Conservation (phyloP, 2,113 vertebrate genomes). For the Copsychus sechellarum region DNA sequence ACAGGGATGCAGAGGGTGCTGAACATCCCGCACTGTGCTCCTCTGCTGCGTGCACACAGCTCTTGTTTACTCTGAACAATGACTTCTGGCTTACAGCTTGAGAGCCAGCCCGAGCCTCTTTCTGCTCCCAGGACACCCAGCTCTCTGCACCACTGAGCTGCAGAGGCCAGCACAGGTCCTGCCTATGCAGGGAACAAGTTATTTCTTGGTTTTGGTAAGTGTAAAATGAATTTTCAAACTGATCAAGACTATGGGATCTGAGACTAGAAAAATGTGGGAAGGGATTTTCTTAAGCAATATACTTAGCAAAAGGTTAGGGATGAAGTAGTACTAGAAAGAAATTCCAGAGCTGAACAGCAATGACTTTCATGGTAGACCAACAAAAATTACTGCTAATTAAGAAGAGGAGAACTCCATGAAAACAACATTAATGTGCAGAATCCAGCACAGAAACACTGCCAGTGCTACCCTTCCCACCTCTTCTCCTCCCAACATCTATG, state of each 20-base stretch:
- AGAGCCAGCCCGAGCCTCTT: background rate
- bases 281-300: background rate
- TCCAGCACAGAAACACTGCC: background rate
- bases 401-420: background rate
- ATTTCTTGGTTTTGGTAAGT: background rate
- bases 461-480: background rate
- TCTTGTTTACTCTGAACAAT: background rate
- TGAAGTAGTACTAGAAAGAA: background rate
- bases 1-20: background rate
- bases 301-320: background rate
- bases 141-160: background rate
- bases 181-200: background rate
- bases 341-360: background rate
- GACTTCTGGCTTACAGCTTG: background rate
- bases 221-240: background rate
- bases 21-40: background rate
- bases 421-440: background rate
- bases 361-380: background rate
- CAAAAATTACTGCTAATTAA: background rate
- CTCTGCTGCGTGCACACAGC: background rate
- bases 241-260: background rate
- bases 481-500: background rate
- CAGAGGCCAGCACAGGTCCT: too few relatives aligned
- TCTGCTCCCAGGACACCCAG: background rate
- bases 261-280: background rate